These are phyloP conservation scores for Yponomeuta malinellus DNA, from an alignment of 2,888 invertebrate genomes.

Conservation along the genomic window DNA sequence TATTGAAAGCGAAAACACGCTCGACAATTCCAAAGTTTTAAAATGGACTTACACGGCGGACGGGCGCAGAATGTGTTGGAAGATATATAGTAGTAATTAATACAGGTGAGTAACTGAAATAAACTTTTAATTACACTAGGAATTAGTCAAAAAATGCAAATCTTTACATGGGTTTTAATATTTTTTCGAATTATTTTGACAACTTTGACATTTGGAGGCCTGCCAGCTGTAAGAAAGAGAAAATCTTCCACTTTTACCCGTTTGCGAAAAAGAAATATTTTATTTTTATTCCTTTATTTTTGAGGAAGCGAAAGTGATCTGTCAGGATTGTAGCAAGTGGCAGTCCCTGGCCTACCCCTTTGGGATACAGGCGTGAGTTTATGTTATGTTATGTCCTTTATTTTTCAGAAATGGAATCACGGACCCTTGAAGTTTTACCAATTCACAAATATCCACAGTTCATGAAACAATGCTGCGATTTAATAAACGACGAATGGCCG, in stretches of 20 bases:
- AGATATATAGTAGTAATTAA: not conserved
- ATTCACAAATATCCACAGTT: slow-evolving; percentile 84
- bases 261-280: not conserved
- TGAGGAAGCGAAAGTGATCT: too few species aligned
- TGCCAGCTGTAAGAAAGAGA: slow-evolving; percentile 15
- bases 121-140: slow-evolving; percentile 13
- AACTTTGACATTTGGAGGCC: slow-evolving; percentile 17
- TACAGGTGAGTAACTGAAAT: slow-evolving; percentile 22
- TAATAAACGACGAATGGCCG: slow-evolving; percentile 92
- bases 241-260: slow-evolving; percentile 5
- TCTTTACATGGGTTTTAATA: not conserved
- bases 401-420: slow-evolving; percentile 40
- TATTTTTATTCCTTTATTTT: too few species aligned
- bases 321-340: too few species aligned
- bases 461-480: slow-evolving; percentile 81
- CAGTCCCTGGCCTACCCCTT: too few species aligned
- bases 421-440: slow-evolving; percentile 73
- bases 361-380: too few species aligned
- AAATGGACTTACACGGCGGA: slow-evolving; percentile 28
- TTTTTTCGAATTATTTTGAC: slow-evolving; percentile 21
- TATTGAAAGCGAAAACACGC: slow-evolving; percentile 23
- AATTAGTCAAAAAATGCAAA: slow-evolving; percentile 22
- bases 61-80: slow-evolving; percentile 6
- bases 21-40: slow-evolving; percentile 24
- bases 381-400: too few species aligned